Base-by-base conservation (phyloP, 2,888 invertebrate species). In the Nesidiocoris tenuis region DNA sequence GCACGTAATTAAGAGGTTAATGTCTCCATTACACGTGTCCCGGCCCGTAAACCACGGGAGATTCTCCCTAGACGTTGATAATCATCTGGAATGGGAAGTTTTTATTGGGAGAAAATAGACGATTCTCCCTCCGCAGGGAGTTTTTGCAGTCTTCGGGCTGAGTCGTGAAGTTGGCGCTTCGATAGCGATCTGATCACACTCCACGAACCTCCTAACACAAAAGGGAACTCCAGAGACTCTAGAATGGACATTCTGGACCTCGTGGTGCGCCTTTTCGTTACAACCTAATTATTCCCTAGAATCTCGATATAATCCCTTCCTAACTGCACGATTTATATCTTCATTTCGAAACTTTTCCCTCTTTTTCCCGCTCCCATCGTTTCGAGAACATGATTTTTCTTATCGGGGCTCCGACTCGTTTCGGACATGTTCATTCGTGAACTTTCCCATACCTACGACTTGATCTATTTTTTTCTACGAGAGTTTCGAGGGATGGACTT, bases 21-120 rank as follows among this genome's bases (percentile, higher is more conserved):
- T 39, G 74, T 75, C 74, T 75, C 74, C 65, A 66, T 75, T 75
- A 75, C 74, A 75, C 65, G 74, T 75, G 74, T 75, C 74, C 24
- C 61, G 61, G 18, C 57, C 23, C 39, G 39, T 63, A 72, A 72
- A 72, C 72, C 72, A 72, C 61, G 61, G 22, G n/a, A n/a, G 24
- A 9, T 12, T 3, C 39, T 17, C 9, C 39, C 2, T 9, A 19
- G n/a, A n/a, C n/a, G n/a, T n/a, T 54, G 72, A 72, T 72, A 72
- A 39, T 72, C 72, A 72, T 72, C 72, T 70, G 63, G 65, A 24
- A 39, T 61, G 21, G 55, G 72, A 61, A 72, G 72, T 54, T 63
- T 39, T 17, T 19, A 16, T 63, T 59, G 57, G 19, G 68, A 22
- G 21, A 22, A 55, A 54, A 55, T 12, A 7, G 39, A 39, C 17